Evolutionary conservation across 2,113 vertebrate species (phyloP).

Genomic region (Alouatta palliata): DNA sequence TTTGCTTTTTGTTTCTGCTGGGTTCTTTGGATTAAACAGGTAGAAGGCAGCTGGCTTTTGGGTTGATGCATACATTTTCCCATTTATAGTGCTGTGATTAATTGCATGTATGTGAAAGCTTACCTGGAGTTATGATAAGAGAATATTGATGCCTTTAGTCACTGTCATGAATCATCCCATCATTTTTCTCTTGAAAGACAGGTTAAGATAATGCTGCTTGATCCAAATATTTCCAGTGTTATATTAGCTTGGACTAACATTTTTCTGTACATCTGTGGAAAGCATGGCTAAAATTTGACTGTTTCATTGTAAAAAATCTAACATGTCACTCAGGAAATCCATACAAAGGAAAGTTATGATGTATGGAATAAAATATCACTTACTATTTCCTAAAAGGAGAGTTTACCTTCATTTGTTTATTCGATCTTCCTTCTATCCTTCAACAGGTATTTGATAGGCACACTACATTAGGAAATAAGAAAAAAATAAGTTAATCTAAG

Average conservation of each 20-base stretch:
- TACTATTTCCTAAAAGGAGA: neutral
- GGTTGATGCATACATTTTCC: constrained; percentile 42
- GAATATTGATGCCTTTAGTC: constrained; percentile 79
- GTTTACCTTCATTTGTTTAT: neutral
- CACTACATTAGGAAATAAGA: neutral
- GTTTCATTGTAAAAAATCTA: constrained; percentile 44
- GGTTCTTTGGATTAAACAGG: neutral
- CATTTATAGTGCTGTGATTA: constrained; percentile 80
- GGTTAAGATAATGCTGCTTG: constrained; percentile 76
- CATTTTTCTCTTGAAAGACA: constrained; percentile 74
- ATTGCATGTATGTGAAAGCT: constrained; percentile 75
- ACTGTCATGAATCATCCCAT: constrained; percentile 77
- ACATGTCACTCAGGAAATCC: neutral
- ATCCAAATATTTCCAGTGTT: constrained; percentile 53
- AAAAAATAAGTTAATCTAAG: neutral
- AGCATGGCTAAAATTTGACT: constrained; percentile 32
- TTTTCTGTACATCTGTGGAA: constrained; percentile 63
- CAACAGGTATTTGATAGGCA: neutral
- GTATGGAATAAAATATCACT: neutral
- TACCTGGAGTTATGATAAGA: constrained; percentile 79
- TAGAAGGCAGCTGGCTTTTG: constrained; percentile 4
- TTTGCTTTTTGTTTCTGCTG: neutral
- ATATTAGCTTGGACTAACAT: constrained; percentile 36
- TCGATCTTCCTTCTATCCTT: neutral
- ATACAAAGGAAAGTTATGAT: neutral